Conservation (phyloP, 2,888 invertebrate genomes). For the Pherbina coryleti region DNA sequence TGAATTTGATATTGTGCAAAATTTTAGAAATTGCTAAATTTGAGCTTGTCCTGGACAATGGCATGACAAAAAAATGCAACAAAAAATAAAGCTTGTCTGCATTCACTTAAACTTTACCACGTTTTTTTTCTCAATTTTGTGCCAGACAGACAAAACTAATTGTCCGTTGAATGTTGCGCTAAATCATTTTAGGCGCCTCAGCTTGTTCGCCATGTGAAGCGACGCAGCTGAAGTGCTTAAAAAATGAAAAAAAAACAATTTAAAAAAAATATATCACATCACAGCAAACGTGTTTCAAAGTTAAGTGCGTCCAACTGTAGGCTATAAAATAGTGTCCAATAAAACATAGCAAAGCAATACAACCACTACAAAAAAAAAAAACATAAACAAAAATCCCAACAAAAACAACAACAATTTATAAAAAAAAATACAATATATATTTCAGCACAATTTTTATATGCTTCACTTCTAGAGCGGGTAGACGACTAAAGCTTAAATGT, state of each 20-base stretch:
- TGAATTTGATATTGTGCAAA: not conserved
- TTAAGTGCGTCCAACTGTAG: not conserved
- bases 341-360: not conserved
- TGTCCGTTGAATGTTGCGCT: conserved; percentile 51
- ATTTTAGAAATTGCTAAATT: not conserved
- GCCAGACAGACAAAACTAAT: conserved; percentile 48
- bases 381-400: not conserved
- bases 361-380: not conserved
- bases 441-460: not conserved
- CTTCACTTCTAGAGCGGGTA: not conserved
- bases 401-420: not conserved
- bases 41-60: no score
- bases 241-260: conserved; percentile 16
- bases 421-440: no score
- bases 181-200: conserved; percentile 52
- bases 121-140: not conserved
- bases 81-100: not conserved
- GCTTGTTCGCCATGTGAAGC: conserved; percentile 33
- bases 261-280: conserved; percentile 28
- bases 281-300: conserved; percentile 53
- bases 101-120: not conserved
- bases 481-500: conserved; percentile 1
- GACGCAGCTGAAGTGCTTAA: conserved; percentile 39
- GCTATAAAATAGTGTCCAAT: conserved; percentile 25
- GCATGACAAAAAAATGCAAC: no score